Percentiles rank a stretch among this genome's conserved stretches.
Evolutionary conservation across 2,113 vertebrate species (phyloP).

Genomic region (Phalacrocorax brasilianus): DNA sequence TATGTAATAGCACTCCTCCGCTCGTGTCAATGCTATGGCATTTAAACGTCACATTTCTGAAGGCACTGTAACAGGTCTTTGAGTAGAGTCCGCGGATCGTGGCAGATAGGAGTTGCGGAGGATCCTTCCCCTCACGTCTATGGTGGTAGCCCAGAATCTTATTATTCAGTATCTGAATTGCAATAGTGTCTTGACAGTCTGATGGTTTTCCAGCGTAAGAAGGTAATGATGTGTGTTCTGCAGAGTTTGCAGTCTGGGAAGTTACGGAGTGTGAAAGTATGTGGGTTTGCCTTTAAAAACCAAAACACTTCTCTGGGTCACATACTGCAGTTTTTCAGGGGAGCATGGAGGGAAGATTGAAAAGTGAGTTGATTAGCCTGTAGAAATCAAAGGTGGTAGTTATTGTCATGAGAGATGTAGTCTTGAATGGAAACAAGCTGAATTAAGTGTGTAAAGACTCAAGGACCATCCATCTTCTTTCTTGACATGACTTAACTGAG

Average conservation of each 20-base stretch:
- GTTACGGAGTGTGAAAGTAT: neutral
- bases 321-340: neutral
- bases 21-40: neutral
- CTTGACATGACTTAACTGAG: neutral
- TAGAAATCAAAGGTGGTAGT: neutral
- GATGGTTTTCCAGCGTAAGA: neutral
- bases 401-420: neutral
- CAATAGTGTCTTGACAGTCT: neutral
- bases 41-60: neutral
- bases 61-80: neutral
- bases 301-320: neutral
- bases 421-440: neutral
- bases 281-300: neutral
- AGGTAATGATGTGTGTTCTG: neutral
- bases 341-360: neutral
- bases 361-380: neutral
- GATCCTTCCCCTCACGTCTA: neutral
- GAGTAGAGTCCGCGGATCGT: neutral
- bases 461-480: neutral
- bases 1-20: neutral
- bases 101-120: accelerated
- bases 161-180: neutral
- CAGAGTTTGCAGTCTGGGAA: neutral
- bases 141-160: neutral
- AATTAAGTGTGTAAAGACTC: neutral